Conservation (phyloP, 1,140 invertebrate genomes). For the Ericerus pela region DNA sequence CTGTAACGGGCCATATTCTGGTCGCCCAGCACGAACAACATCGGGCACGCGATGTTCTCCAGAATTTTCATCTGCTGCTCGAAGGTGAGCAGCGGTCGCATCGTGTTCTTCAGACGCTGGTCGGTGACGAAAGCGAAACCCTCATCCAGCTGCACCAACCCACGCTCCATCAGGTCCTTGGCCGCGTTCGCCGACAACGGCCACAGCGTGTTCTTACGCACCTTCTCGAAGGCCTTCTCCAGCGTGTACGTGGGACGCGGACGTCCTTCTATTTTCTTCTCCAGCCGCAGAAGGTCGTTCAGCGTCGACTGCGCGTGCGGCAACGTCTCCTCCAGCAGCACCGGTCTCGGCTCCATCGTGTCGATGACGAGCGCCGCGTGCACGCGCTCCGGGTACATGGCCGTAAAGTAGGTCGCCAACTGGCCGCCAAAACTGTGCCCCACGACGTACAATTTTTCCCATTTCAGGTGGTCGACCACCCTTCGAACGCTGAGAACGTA, state of each 20-base stretch:
- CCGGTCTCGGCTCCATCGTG: conserved; percentile 20
- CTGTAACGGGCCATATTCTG: conserved; percentile 15
- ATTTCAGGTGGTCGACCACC: conserved; percentile 59
- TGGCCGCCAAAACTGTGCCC: conserved; percentile 69
- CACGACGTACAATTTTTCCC: conserved; percentile 56
- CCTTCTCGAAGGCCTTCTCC: conserved; percentile 44
- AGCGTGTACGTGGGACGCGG: conserved; percentile 31
- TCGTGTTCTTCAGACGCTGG: conserved; percentile 23
- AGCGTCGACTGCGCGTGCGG: conserved; percentile 23
- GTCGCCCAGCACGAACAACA: conserved; percentile 28
- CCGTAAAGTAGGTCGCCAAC: conserved; percentile 60
- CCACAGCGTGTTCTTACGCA: conserved; percentile 43
- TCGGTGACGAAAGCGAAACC: conserved; percentile 30
- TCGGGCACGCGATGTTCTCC: conserved; percentile 20
- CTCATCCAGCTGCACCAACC: conserved; percentile 36
- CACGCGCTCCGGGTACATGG: conserved; percentile 54
- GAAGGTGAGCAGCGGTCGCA: conserved; percentile 20
- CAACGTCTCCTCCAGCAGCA: conserved; percentile 13
- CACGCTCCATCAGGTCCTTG: conserved; percentile 50
- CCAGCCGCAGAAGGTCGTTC: conserved; percentile 21
- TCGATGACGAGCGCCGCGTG: conserved; percentile 55
- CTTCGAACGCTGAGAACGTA: conserved; percentile 46
- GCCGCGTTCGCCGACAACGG: conserved; percentile 43
- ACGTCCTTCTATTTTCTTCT: conserved; percentile 22
- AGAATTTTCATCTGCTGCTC: conserved; percentile 21